Conservation (phyloP, 2,113 vertebrate genomes). For the Mystacornis crossleyi region DNA sequence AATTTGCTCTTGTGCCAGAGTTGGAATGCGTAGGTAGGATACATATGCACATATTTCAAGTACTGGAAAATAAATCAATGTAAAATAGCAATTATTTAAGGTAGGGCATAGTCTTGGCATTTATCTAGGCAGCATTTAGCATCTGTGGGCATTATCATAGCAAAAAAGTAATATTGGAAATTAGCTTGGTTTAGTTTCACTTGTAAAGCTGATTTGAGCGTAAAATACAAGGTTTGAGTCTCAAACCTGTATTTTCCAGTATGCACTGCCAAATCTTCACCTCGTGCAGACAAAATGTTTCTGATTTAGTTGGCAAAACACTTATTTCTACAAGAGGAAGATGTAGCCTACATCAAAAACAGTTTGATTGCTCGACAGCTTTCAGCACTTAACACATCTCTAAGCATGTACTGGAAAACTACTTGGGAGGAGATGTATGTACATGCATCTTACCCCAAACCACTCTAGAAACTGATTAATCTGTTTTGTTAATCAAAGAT, state of each 20-base stretch:
- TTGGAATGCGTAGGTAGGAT: neutral
- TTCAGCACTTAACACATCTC: conserved; percentile 49
- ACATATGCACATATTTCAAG: neutral
- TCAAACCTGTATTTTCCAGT: neutral
- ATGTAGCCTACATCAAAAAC: conserved; percentile 46
- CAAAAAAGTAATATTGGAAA: neutral
- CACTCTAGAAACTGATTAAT: conserved; percentile 59
- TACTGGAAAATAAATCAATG: neutral
- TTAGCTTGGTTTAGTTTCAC: neutral
- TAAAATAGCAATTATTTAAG: neutral
- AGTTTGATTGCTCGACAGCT: conserved; percentile 15
- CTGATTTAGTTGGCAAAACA: neutral
- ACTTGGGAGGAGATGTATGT: conserved; percentile 37
- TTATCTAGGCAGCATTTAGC: neutral
- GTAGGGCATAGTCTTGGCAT: neutral
- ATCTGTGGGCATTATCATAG: neutral
- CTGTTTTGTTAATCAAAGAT: conserved; percentile 67
- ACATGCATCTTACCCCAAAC: neutral
- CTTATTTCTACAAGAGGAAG: neutral
- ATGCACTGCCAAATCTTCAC: neutral
- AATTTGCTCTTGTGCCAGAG: neutral
- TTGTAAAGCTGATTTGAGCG: neutral
- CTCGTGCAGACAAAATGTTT: neutral
- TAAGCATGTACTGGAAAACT: conserved; percentile 41
- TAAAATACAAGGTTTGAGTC: neutral